Evolutionary conservation across 2,797 vertebrate species (phyloP).

Genomic region (Typhlichthys subterraneus): DNA sequence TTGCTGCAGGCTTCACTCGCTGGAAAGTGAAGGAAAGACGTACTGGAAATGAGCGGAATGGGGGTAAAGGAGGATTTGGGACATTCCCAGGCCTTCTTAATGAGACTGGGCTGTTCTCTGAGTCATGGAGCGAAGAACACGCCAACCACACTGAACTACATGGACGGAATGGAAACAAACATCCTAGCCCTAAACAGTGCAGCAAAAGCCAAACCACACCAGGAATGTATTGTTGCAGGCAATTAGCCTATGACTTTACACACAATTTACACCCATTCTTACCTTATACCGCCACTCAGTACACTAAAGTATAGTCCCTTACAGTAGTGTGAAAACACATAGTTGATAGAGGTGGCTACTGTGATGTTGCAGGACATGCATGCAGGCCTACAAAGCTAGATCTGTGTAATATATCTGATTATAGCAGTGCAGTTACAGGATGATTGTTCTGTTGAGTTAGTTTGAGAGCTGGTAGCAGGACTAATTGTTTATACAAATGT

Average conservation of each 20-base stretch:
- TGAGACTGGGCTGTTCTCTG: conserved; percentile 48
- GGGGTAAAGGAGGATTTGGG: conserved; percentile 35
- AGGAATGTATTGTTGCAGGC: conserved; percentile 10
- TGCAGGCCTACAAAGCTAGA: neutral
- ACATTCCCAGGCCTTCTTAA: conserved; percentile 44
- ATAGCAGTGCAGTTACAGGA: neutral
- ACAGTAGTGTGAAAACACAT: neutral
- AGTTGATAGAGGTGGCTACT: neutral
- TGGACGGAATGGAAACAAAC: conserved; percentile 32
- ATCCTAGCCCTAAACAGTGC: conserved; percentile 3
- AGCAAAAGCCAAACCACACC: conserved; percentile 18
- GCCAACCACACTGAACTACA: conserved; percentile 18
- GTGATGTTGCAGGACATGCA: neutral
- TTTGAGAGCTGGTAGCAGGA: neutral
- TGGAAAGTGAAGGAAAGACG: conserved; percentile 22
- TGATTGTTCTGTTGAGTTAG: neutral
- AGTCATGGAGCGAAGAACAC: conserved; percentile 62
- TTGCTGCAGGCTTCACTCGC: conserved; percentile 13
- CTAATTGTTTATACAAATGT: too few relatives aligned
- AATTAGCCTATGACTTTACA: neutral
- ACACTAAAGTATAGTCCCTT: neutral
- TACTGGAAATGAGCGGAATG: conserved; percentile 16
- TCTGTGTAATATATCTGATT: neutral
- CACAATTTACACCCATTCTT: neutral
- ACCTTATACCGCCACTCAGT: neutral